These are phyloP conservation scores for Lasioglossum zephyrum DNA, from an alignment of 2,888 invertebrate species.

Conservation along the genomic window DNA sequence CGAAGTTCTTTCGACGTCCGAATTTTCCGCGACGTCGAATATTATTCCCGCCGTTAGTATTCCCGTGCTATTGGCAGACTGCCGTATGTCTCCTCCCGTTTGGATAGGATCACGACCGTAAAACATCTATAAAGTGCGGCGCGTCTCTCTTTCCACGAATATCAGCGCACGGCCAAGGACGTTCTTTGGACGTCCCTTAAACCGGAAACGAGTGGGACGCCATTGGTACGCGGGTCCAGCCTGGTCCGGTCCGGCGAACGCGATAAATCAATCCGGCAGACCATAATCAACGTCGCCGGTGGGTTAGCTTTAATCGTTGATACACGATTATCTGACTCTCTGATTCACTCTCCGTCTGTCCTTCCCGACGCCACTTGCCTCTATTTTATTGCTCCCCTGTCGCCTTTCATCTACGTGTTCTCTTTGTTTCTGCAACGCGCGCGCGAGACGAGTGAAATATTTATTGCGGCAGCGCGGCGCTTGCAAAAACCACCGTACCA, in stretches of 20 bases:
- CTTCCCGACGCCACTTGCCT: constrained; percentile 16
- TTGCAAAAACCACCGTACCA: background rate
- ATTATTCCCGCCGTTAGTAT: constrained; percentile 44
- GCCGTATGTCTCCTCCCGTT: constrained; percentile 40
- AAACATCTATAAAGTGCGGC: constrained; percentile 52
- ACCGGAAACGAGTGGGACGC: constrained; percentile 57
- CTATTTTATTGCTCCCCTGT: constrained; percentile 12
- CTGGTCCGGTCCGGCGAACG: constrained; percentile 43
- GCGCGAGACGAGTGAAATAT: background rate
- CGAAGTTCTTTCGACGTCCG: constrained; percentile 35
- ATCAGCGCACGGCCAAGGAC: constrained; percentile 29
- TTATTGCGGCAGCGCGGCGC: background rate
- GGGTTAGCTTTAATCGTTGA: constrained; percentile 78
- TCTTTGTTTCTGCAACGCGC: background rate
- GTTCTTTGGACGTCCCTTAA: constrained; percentile 36
- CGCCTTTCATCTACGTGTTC: constrained; percentile 6
- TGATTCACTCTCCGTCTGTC: constrained; percentile 25
- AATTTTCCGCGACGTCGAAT: constrained; percentile 61
- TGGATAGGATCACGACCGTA: constrained; percentile 35
- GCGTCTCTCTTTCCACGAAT: constrained; percentile 30
- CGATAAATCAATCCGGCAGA: constrained; percentile 78
- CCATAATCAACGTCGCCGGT: constrained; percentile 77
- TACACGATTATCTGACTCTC: constrained; percentile 60
- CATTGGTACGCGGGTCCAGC: constrained; percentile 29
- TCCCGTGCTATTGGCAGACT: constrained; percentile 42